These are phyloP conservation scores for Kryptolebias ocellatus DNA, from an alignment of 2,797 vertebrate genomes.

Conservation along the genomic window DNA sequence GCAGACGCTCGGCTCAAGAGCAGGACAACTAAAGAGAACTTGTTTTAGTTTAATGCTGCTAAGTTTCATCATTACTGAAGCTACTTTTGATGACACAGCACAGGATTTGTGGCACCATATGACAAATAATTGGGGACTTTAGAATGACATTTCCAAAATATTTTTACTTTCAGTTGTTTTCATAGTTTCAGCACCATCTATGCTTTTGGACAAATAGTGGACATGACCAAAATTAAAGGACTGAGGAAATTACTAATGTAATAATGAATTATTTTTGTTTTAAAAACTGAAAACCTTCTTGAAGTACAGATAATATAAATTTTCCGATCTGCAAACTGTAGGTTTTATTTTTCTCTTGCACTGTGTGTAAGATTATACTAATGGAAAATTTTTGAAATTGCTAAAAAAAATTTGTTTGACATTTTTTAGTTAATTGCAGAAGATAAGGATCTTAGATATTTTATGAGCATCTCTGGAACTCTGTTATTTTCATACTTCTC, in stretches of 20 bases:
- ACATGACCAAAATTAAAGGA: neutral
- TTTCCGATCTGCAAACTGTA: conserved; percentile 1
- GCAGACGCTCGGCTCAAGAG: neutral
- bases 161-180: no score
- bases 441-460: neutral
- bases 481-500: neutral
- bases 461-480: neutral
- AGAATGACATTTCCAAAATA: no score
- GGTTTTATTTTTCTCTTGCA: neutral
- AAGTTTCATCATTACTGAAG: no score
- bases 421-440: neutral
- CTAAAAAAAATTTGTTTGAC: neutral
- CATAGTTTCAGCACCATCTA: no score
- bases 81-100: neutral
- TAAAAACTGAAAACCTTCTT: neutral
- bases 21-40: neutral
- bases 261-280: neutral
- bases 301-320: neutral
- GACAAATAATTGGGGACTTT: neutral
- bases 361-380: neutral
- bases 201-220: no score
- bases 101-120: neutral
- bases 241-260: no score
- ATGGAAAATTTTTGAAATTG: neutral
- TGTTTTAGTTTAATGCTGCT: no score